phyloP scores from a whole-genome alignment of 2,888 invertebrate species.

The Panzeria rudis region DNA sequence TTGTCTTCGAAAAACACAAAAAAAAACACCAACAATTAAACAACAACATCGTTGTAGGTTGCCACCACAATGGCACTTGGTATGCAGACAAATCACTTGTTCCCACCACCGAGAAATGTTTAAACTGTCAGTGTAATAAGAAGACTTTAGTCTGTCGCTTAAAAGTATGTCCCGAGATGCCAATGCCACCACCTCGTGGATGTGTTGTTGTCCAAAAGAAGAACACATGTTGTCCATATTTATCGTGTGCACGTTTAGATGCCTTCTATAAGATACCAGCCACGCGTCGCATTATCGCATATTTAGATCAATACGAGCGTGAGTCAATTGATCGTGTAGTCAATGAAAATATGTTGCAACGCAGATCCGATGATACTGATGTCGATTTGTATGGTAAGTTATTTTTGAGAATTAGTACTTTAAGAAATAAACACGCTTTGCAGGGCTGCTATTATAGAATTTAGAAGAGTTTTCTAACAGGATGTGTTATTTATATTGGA shows the following conservation, averaged over 20 bases:
- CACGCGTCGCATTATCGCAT: constrained; percentile 81
- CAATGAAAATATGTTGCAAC: constrained; percentile 81
- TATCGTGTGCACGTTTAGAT: constrained; percentile 88
- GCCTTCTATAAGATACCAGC: constrained; percentile 80
- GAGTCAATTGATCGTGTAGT: constrained; percentile 83
- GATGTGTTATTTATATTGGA: neutral
- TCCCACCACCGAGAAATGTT: constrained; percentile 89
- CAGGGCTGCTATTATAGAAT: neutral
- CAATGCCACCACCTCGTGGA: constrained; percentile 89
- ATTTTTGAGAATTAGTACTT: constrained; percentile 8
- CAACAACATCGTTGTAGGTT: constrained; percentile 84
- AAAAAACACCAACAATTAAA: constrained; percentile 1
- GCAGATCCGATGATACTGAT: constrained; percentile 82
- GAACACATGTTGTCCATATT: constrained; percentile 90
- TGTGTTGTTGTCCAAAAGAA: constrained; percentile 89
- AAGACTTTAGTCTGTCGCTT: constrained; percentile 91
- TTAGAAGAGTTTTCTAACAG: neutral
- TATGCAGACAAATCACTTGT: constrained; percentile 88
- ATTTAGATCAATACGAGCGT: constrained; percentile 81
- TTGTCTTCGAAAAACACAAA: neutral
- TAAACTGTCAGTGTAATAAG: constrained; percentile 89
- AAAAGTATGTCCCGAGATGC: constrained; percentile 89
- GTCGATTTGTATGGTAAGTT: constrained; percentile 78
- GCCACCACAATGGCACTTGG: constrained; percentile 89
- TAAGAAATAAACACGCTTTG: constrained; percentile 20